phyloP scores from a whole-genome alignment of 2,888 invertebrate genomes.

The Hofmannophila pseudospretella region DNA sequence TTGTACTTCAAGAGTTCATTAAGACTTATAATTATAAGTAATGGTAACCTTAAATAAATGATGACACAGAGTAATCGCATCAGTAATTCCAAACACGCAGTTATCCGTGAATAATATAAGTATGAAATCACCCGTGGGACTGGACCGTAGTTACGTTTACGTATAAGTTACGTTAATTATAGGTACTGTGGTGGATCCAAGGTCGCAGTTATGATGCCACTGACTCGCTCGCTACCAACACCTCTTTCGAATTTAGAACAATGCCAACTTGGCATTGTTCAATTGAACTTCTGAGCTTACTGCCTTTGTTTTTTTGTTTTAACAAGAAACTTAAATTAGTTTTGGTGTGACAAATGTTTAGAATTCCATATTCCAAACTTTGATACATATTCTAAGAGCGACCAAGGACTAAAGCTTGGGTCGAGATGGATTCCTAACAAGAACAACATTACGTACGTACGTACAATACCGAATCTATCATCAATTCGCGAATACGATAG shows the following conservation, averaged over 20 bases:
- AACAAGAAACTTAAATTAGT: neutral
- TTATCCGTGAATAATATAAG: constrained; percentile 7
- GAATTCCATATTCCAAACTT: no score
- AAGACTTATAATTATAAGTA: no score
- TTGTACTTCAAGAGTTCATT: no score
- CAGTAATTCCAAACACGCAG: constrained; percentile 6
- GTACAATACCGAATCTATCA: no score
- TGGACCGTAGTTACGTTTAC: constrained; percentile 43
- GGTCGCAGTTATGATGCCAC: constrained; percentile 32
- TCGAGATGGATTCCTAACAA: no score
- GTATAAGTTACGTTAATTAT: constrained; percentile 26
- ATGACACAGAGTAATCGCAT: no score
- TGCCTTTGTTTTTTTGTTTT: neutral
- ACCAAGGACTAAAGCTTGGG: no score
- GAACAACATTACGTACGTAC: no score
- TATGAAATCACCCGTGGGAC: constrained; percentile 47
- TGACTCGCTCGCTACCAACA: constrained; percentile 19
- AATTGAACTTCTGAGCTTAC: constrained; percentile 10
- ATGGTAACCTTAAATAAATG: no score
- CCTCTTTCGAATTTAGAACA: constrained; percentile 20
- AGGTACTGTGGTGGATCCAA: constrained; percentile 44
- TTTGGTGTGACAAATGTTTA: no score
- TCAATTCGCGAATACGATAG: no score
- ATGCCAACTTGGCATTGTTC: constrained; percentile 18
- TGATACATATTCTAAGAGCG: no score